A percentile compares a stretch with the other conserved stretches of the same genome.
Conservation (phyloP, 2,888 invertebrate species). For the Eupithecia tripunctaria region DNA sequence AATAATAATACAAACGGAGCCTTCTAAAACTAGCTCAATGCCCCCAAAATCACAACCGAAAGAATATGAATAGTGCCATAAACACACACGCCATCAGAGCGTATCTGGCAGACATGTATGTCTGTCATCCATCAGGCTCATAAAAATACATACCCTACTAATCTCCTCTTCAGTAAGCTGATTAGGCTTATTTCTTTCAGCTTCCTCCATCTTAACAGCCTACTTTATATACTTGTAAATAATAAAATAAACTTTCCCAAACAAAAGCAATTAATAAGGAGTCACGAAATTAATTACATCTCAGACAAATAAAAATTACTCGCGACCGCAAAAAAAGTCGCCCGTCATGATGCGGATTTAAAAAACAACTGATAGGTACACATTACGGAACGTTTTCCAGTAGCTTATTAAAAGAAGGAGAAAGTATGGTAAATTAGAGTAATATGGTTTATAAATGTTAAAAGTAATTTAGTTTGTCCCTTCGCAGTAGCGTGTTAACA, state of each 20-base stretch:
- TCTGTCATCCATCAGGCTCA: neutral
- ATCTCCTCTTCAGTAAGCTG: slow-evolving; percentile 78
- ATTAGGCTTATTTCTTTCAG: slow-evolving; percentile 61
- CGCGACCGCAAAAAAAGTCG: slow-evolving; percentile 63
- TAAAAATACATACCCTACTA: slow-evolving; percentile 65
- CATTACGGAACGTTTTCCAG: slow-evolving; percentile 74
- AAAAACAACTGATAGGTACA: slow-evolving; percentile 80
- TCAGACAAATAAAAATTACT: slow-evolving; percentile 46
- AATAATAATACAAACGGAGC: neutral
- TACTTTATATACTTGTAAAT: slow-evolving; percentile 21
- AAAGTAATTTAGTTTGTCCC: slow-evolving; percentile 76
- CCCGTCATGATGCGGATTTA: slow-evolving; percentile 75
- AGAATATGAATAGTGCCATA: slow-evolving; percentile 3
- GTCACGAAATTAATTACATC: slow-evolving; percentile 51
- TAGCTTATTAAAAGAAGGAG: slow-evolving; percentile 81
- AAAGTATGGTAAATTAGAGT: slow-evolving; percentile 82
- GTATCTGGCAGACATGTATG: slow-evolving; percentile 10
- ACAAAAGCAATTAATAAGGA: slow-evolving; percentile 46
- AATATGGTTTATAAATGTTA: slow-evolving; percentile 82
- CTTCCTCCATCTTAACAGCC: slow-evolving; percentile 59
- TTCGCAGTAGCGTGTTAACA: slow-evolving; percentile 69
- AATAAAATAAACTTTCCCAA: slow-evolving; percentile 36
- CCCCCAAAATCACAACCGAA: slow-evolving; percentile 3
- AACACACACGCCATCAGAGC: slow-evolving; percentile 27
- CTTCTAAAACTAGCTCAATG: neutral